These are phyloP conservation scores for Ennomos fuscantarius DNA, from an alignment of 2,888 invertebrate species.

Conservation along the genomic window DNA sequence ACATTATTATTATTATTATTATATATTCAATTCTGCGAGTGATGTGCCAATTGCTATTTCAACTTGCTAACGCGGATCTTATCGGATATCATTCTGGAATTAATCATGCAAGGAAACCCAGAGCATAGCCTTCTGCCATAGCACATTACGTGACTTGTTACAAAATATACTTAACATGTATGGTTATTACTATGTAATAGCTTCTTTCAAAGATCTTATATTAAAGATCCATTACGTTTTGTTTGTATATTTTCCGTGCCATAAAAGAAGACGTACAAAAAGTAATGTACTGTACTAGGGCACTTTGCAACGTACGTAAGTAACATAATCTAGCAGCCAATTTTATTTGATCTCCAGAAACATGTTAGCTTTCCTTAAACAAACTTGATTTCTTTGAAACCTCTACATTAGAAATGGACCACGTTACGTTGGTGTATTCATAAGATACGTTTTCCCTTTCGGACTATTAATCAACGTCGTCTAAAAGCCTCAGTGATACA, in stretches of 20 bases:
- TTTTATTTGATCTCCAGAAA: constrained; percentile 40
- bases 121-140: no score
- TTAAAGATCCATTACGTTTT: neutral
- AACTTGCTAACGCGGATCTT: no score
- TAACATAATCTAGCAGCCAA: constrained; percentile 43
- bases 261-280: constrained; percentile 16
- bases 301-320: constrained; percentile 57
- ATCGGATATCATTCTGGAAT: no score
- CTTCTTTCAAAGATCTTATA: neutral
- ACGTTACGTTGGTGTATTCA: constrained; percentile 41
- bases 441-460: constrained; percentile 65
- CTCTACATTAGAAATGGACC: constrained; percentile 40
- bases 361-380: constrained; percentile 29
- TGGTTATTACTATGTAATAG: no score
- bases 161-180: no score
- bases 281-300: constrained; percentile 26
- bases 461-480: constrained; percentile 76
- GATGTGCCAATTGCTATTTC: no score
- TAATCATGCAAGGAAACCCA: no score
- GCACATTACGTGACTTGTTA: no score
- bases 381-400: constrained; percentile 26
- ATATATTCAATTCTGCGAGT: no score
- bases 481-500: constrained; percentile 72
- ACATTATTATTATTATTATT: no score
- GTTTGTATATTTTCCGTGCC: neutral